phyloP scores from a whole-genome alignment of 2,113 vertebrate genomes.

The Alectura lathami region DNA sequence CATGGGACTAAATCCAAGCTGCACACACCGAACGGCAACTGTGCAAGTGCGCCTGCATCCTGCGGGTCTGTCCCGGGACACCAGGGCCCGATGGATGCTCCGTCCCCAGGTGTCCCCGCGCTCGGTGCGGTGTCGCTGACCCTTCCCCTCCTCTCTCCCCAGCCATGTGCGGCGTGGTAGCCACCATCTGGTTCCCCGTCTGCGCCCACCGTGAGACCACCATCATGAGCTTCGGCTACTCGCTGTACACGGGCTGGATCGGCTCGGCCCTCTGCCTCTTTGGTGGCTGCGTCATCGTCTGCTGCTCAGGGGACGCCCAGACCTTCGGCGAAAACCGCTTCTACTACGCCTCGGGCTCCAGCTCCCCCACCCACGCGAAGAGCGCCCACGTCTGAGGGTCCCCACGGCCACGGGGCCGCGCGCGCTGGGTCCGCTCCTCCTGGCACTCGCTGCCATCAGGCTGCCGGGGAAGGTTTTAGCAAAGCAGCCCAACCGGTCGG shows the following conservation, averaged over 20 bases:
- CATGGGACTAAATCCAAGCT: no score
- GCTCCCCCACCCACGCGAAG: slow-evolving; percentile 89
- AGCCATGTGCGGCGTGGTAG: slow-evolving; percentile 86
- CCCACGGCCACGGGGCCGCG: slow-evolving; percentile 5
- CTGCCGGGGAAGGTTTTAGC: slow-evolving; percentile 61
- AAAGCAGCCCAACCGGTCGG: slow-evolving; percentile 49
- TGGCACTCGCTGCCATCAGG: background rate
- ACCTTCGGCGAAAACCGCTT: slow-evolving; percentile 88
- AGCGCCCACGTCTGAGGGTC: slow-evolving; percentile 85
- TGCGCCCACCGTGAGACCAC: slow-evolving; percentile 83
- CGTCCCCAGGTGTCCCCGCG: rapidly evolving
- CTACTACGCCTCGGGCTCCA: slow-evolving; percentile 89
- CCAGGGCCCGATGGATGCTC: background rate
- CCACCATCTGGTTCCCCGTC: slow-evolving; percentile 93
- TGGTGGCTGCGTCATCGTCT: slow-evolving; percentile 84
- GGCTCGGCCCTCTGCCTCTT: slow-evolving; percentile 88
- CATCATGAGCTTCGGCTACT: slow-evolving; percentile 94
- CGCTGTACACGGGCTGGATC: slow-evolving; percentile 92
- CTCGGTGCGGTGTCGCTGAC: background rate
- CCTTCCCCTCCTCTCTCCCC: slow-evolving; percentile 39
- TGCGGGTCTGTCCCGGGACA: background rate
- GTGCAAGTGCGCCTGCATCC: background rate
- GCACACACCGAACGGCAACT: background rate
- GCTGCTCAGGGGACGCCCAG: slow-evolving; percentile 80
- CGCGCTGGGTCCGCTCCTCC: slow-evolving; percentile 35